These are phyloP conservation scores for Hipparchia semele DNA, from an alignment of 2,888 invertebrate genomes.

Conservation along the genomic window DNA sequence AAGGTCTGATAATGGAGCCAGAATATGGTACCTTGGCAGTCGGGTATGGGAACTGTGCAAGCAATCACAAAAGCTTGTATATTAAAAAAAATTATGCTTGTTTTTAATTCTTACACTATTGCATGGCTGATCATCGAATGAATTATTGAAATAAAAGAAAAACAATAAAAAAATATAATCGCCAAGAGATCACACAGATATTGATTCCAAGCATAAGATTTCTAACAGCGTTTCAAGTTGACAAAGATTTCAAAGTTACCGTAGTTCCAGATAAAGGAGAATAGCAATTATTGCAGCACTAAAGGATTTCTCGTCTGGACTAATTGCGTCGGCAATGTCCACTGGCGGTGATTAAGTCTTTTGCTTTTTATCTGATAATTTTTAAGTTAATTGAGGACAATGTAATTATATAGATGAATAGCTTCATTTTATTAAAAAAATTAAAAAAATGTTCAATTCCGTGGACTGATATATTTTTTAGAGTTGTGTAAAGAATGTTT, in stretches of 20 bases:
- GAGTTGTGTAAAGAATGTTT: no score
- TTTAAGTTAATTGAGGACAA: background rate
- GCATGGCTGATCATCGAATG: no score
- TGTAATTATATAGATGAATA: background rate
- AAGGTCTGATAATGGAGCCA: no score
- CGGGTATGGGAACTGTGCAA: no score
- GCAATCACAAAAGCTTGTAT: no score
- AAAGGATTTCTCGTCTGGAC: background rate
- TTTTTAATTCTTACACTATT: no score
- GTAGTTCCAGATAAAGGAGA: background rate
- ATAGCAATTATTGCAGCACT: background rate
- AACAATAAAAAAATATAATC: no score
- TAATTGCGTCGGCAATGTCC: background rate
- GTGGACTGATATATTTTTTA: no score
- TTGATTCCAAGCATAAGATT: background rate
- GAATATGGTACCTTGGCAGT: no score
- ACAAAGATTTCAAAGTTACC: background rate
- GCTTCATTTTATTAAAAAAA: background rate
- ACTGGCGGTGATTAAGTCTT: background rate
- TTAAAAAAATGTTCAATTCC: background rate
- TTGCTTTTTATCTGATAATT: background rate
- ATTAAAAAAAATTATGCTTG: no score
- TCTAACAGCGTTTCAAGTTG: background rate
- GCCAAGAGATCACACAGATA: background rate
- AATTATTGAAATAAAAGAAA: background rate